These are phyloP conservation scores for Bombus balteatus DNA, from an alignment of 1,140 invertebrate genomes.

Conservation along the genomic window DNA sequence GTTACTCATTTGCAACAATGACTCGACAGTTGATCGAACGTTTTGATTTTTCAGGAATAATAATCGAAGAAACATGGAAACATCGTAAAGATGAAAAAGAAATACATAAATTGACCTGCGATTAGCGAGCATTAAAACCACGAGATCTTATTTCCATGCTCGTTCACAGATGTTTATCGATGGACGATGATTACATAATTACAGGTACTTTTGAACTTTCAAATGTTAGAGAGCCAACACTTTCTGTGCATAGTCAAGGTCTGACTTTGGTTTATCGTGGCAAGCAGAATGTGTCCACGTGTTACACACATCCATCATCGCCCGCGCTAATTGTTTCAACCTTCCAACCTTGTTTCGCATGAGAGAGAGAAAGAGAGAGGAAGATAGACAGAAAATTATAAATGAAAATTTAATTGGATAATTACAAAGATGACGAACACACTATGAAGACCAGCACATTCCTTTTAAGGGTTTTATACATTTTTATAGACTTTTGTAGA, in stretches of 20 bases:
- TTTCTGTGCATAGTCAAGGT: background rate
- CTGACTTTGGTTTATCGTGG: constrained; percentile 16
- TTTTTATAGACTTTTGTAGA: background rate
- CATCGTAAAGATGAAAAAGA: background rate
- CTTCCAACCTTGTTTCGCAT: too few species aligned
- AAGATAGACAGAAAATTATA: too few species aligned
- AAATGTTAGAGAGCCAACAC: background rate
- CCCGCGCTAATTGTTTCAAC: constrained; percentile 13
- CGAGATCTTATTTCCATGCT: constrained; percentile 4
- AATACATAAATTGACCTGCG: background rate
- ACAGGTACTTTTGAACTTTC: constrained; percentile 23
- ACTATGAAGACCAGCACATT: too few species aligned
- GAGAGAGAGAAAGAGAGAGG: too few species aligned
- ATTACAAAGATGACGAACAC: too few species aligned
- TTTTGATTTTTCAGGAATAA: background rate
- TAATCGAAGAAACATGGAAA: background rate
- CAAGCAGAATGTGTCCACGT: background rate
- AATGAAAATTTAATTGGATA: too few species aligned
- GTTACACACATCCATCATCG: constrained; percentile 1
- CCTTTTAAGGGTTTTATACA: too few species aligned
- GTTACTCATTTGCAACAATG: background rate
- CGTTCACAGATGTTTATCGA: constrained; percentile 3
- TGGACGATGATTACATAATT: constrained; percentile 20
- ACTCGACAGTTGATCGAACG: background rate
- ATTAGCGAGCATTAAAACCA: constrained; percentile 38